Evolutionary conservation across 1,140 invertebrate species (phyloP).

Genomic region (Trigoniulus corallinus): DNA sequence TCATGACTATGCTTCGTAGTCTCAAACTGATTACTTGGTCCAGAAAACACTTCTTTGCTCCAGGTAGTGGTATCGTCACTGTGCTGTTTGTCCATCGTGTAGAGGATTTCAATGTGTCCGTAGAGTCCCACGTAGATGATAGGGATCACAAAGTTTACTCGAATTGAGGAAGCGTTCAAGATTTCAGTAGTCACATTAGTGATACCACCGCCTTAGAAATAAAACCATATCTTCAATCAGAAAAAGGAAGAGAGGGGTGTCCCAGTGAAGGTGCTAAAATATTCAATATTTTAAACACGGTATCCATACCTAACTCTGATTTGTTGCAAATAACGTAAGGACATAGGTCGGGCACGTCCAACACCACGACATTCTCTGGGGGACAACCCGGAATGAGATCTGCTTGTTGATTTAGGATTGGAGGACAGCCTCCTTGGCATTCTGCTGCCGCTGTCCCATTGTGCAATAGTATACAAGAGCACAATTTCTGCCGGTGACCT

Average conservation of each 20-base stretch:
- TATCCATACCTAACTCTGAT: slow-evolving; percentile 14
- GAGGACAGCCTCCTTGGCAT: slow-evolving; percentile 15
- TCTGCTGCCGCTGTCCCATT: slow-evolving; percentile 15
- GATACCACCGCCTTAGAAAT: not conserved
- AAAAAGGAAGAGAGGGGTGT: too few species aligned
- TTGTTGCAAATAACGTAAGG: slow-evolving; percentile 20
- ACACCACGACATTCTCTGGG: slow-evolving; percentile 13
- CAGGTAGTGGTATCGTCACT: slow-evolving; percentile 51
- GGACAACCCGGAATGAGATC: slow-evolving; percentile 15
- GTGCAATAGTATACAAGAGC: slow-evolving; percentile 11
- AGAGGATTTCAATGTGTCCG: slow-evolving; percentile 62
- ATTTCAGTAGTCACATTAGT: slow-evolving; percentile 26
- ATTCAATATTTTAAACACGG: too few species aligned
- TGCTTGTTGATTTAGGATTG: slow-evolving; percentile 13
- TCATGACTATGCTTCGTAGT: slow-evolving; percentile 68
- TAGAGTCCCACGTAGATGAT: slow-evolving; percentile 62
- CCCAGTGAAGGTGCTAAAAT: too few species aligned
- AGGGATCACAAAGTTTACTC: slow-evolving; percentile 63
- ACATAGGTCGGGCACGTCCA: slow-evolving; percentile 16
- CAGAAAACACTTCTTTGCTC: slow-evolving; percentile 66
- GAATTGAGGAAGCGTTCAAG: slow-evolving; percentile 53
- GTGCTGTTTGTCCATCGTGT: slow-evolving; percentile 51
- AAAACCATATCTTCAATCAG: too few species aligned
- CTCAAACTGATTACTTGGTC: slow-evolving; percentile 58
- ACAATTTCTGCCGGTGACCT: slow-evolving; percentile 14